phyloP scores from a whole-genome alignment of 1,140 invertebrate species.

The Agrypnia vestita region DNA sequence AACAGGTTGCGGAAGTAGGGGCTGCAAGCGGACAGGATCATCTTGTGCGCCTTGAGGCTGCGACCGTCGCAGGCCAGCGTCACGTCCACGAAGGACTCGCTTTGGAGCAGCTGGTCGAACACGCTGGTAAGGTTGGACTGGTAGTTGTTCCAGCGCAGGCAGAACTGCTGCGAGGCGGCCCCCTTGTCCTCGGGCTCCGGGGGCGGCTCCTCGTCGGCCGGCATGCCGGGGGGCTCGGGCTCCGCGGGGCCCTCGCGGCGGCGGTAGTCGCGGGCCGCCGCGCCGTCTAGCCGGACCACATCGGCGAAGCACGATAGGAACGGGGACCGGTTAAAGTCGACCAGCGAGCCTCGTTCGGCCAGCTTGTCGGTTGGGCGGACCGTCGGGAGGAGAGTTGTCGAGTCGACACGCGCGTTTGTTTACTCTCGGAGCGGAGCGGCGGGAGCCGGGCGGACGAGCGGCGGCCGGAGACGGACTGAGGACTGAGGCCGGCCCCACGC shows the following conservation, averaged over 20 bases:
- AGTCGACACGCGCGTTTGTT: constrained; percentile 47
- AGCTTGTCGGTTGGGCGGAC: constrained; percentile 38
- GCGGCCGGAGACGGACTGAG: constrained; percentile 46
- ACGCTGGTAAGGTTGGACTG: constrained; percentile 92
- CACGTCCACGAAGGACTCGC: constrained; percentile 93
- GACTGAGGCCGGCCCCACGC: constrained; percentile 44
- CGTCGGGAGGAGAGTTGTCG: constrained; percentile 26
- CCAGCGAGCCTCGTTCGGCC: constrained; percentile 51
- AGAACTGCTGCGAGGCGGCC: constrained; percentile 76
- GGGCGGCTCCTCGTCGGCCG: constrained; percentile 24
- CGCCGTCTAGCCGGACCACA: constrained; percentile 47
- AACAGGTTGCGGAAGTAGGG: constrained; percentile 94
- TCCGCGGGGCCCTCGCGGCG: constrained; percentile 24
- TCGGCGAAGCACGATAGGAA: constrained; percentile 59
- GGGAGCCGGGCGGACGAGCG: constrained; percentile 28
- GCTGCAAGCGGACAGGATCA: constrained; percentile 93
- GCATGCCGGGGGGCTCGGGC: constrained; percentile 9
- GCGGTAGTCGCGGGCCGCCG: background rate
- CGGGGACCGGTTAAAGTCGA: constrained; percentile 55
- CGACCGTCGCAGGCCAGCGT: constrained; percentile 93
- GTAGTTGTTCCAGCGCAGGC: constrained; percentile 95
- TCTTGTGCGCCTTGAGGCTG: constrained; percentile 93
- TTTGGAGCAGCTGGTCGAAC: constrained; percentile 92
- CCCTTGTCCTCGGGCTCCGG: constrained; percentile 36
- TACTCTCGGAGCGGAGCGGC: constrained; percentile 30